Evolutionary conservation across 2,797 vertebrate genomes (phyloP), one percentile per base, ranked within the genome.

Genomic region (Pelodytes ibericus): DNA sequence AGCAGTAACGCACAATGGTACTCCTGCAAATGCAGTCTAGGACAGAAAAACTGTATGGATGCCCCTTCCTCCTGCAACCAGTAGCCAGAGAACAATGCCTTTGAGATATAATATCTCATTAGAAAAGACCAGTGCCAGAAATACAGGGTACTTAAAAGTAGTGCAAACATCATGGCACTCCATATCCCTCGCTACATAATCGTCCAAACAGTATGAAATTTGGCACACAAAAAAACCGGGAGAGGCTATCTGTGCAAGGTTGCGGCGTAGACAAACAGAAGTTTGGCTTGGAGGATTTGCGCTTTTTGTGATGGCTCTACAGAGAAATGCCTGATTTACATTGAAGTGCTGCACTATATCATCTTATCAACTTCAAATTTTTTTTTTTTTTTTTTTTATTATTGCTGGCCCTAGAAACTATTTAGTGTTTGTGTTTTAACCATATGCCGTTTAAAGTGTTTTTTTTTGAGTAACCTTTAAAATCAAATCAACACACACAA

Each of bases 1-100:
- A 91, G 91, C 94, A 1, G 91, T 97, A 60, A 90, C 97, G 75
- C 92, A 98, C 85, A 99, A 99, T 33, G 97, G 98, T 84, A 98
- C 95, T 3, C 96, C 98, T 0, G 91, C 95, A 84, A 97, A 90
- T 66, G 95, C 94, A 27, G 92, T 99, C 88, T 99, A 97, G 87
- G 11, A 26, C 11, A 29, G 70, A 79, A 81, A 77, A 68, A 53
- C 26, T 53, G 56, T 30, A 8, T 24, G 18, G 61, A 67, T 30
- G n/a, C 22, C 26, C 29, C 24, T 27, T 15, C n/a, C 44, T 33
- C 39, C 56, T 33, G 24, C 10, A 64, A 26, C 33, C 10, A 30
- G 30, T 68, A 57, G 44, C 76, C 27, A 60, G 67, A 63, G 30
- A 41, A 51, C 53, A 31, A 44, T 56, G 70, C 71, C 73, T 24